Conservation (phyloP, 1,140 invertebrate species). For the Caenorhabditis latens region DNA sequence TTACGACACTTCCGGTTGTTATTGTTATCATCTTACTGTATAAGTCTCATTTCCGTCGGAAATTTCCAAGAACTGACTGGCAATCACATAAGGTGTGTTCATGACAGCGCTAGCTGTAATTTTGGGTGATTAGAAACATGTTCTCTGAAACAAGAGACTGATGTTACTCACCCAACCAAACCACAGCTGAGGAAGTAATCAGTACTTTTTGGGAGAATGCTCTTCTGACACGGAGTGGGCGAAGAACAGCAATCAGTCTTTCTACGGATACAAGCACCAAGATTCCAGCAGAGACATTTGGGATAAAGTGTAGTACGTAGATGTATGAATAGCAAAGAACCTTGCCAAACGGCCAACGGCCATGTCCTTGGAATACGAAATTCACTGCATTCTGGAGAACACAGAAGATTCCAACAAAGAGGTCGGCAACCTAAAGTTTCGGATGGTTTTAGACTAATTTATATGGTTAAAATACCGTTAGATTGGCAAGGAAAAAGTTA, state of each 20-base stretch:
- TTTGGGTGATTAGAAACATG: background rate
- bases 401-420: slow-evolving; percentile 88
- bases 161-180: slow-evolving; percentile 67
- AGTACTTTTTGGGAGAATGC: slow-evolving; percentile 69
- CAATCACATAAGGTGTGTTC: slow-evolving; percentile 74
- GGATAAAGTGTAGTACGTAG: slow-evolving; percentile 74
- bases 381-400: slow-evolving; percentile 85
- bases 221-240: slow-evolving; percentile 71
- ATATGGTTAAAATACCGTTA: background rate
- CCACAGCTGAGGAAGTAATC: slow-evolving; percentile 66
- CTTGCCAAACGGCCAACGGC: slow-evolving; percentile 74
- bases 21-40: slow-evolving; percentile 58
- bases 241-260: slow-evolving; percentile 74
- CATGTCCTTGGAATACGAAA: slow-evolving; percentile 73
- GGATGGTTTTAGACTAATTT: slow-evolving; percentile 84
- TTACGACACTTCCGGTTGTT: background rate
- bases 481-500: slow-evolving; percentile 84
- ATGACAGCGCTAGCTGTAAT: slow-evolving; percentile 61
- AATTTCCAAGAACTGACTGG: slow-evolving; percentile 72
- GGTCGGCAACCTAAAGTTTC: slow-evolving; percentile 87
- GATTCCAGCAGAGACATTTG: slow-evolving; percentile 74
- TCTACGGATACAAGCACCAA: slow-evolving; percentile 75
- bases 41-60: slow-evolving; percentile 65
- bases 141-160: slow-evolving; percentile 20
- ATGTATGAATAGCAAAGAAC: slow-evolving; percentile 72